Evolutionary conservation across 2,888 invertebrate genomes (phyloP).

Genomic region (Biston betularia): DNA sequence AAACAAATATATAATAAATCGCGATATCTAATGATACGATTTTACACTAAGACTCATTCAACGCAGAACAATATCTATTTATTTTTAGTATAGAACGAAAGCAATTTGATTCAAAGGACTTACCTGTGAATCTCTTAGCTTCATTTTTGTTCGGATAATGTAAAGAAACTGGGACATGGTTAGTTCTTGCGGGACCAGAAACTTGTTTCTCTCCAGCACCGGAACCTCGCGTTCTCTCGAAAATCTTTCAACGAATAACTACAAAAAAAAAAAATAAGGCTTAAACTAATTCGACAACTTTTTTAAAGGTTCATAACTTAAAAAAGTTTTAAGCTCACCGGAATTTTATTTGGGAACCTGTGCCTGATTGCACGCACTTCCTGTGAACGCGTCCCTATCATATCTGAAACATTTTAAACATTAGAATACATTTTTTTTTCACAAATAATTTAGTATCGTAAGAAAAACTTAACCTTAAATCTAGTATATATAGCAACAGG

Average conservation of each 20-base stretch:
- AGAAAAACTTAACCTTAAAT: too few relatives aligned
- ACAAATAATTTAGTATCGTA: too few relatives aligned
- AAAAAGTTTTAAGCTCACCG: slow-evolving; percentile 82
- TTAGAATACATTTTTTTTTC: neutral
- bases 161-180: slow-evolving; percentile 95
- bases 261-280: slow-evolving; percentile 50
- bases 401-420: slow-evolving; percentile 56
- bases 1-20: too few relatives aligned
- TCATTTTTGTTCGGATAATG: slow-evolving; percentile 88
- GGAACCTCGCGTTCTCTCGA: slow-evolving; percentile 91
- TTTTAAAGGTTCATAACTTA: neutral
- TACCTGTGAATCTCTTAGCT: slow-evolving; percentile 79
- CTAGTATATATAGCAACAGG: too few relatives aligned
- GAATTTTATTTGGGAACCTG: slow-evolving; percentile 92
- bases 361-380: slow-evolving; percentile 91
- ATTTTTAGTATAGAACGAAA: too few relatives aligned
- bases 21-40: too few relatives aligned
- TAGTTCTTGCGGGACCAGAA: slow-evolving; percentile 94
- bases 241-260: slow-evolving; percentile 93
- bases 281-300: neutral
- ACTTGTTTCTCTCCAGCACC: slow-evolving; percentile 92
- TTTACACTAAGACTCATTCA: too few relatives aligned
- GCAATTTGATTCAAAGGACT: neutral
- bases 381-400: slow-evolving; percentile 66
- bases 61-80: too few relatives aligned